Evolutionary conservation across 2,113 vertebrate species (phyloP).

Genomic region (Rhodinocichla rosea): DNA sequence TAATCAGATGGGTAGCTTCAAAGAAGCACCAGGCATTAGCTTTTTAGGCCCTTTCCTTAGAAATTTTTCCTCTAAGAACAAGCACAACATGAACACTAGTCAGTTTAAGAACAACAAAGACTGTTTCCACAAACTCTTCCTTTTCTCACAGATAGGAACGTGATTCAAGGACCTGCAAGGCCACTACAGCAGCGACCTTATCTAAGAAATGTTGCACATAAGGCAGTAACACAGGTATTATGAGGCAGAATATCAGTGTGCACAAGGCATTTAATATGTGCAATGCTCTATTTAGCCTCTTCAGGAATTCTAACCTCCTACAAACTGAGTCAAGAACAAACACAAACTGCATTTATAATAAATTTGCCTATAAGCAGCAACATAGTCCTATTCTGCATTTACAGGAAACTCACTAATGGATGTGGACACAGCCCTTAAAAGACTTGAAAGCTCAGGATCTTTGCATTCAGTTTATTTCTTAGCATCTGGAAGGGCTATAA

Average conservation of each 20-base stretch:
- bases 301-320: neutral
- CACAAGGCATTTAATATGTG: neutral
- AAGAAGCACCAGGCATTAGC: neutral
- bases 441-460: neutral
- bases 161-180: neutral
- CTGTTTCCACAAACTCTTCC: neutral
- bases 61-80: neutral
- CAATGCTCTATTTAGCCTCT: neutral
- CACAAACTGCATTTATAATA: neutral
- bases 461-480: neutral
- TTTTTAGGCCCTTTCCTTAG: neutral
- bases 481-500: neutral
- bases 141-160: neutral
- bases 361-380: neutral
- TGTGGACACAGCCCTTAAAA: neutral
- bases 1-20: neutral
- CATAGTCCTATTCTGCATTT: neutral
- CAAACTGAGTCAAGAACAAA: neutral
- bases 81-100: neutral
- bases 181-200: neutral
- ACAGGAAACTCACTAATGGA: conserved; percentile 16
- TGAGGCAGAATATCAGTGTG: rapidly evolving
- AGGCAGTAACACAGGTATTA: neutral
- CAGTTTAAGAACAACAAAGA: neutral
- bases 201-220: neutral